Conservation (phyloP, 2,113 vertebrate genomes). For the Bos indicus region DNA sequence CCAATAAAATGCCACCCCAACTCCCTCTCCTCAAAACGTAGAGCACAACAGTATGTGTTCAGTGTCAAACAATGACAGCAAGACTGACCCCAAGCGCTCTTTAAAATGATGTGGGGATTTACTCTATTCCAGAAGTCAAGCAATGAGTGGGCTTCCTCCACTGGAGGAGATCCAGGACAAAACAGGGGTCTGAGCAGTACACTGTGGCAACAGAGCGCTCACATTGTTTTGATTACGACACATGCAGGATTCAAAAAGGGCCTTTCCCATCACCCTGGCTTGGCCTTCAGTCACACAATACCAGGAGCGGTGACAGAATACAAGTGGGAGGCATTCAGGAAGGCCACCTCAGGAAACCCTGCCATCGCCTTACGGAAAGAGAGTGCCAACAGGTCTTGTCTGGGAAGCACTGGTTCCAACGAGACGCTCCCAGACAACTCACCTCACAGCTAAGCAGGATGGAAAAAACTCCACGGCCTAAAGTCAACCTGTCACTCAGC, state of each 20-base stretch:
- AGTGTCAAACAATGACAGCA: neutral
- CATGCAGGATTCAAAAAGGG: neutral
- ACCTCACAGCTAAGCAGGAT: constrained; percentile 39
- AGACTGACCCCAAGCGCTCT: neutral
- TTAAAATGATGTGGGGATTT: neutral
- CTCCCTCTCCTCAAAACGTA: too few relatives aligned
- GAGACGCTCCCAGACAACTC: constrained; percentile 32
- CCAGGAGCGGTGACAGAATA: neutral
- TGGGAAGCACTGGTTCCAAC: neutral
- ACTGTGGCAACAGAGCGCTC: neutral
- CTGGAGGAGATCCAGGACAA: neutral
- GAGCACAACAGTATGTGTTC: neutral
- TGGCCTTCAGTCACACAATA: neutral
- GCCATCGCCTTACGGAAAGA: neutral
- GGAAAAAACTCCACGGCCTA: constrained; percentile 51
- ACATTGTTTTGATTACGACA: neutral
- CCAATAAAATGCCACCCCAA: accelerated
- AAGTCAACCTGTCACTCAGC: neutral
- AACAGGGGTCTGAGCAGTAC: neutral
- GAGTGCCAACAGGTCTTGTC: neutral
- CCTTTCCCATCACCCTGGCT: neutral
- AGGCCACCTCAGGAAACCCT: neutral
- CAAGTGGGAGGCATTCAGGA: neutral
- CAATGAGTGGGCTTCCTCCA: neutral
- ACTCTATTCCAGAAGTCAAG: neutral